Base-by-base conservation (phyloP, 2,888 invertebrate species). In the Bellardia pandia region DNA sequence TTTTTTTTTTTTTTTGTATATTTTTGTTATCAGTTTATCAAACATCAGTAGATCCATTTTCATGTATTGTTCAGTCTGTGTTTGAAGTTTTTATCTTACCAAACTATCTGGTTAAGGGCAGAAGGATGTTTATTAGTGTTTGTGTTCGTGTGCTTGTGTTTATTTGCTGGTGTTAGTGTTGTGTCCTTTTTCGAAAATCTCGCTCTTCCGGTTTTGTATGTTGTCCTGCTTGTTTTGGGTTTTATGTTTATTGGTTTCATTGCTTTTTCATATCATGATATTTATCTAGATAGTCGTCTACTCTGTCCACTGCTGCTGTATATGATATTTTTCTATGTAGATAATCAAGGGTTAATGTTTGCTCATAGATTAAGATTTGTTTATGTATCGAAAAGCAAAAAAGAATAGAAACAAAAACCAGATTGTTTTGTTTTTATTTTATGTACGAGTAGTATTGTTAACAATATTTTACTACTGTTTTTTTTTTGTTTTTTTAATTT, bases 291-390 rank as follows among this genome's bases (percentile, higher is more conserved):
- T 60, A 66, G 60, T 51, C 37, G 72, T 71, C 33, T 66, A 72
- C 53, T 75, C 76, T 48, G 53, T 75, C 75, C 82, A 82, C 60
- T 69, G 13, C 14, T 51, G 8, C 14, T 71, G 30, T 71, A 60
- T 40, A 23, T 60, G 60, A 69, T 74, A 45, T 23, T 48, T 45
- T 78, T 42, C 11, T n/a, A 5, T 40, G 8, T 5, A 66, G 78
- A 84, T 78, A 77, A 84, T 80, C 80, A 84, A 77, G 87, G 87
- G 87, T 84, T 85, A 87, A 78, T 85, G 81, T 84, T 62, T 79
- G 74, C 42, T 66, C 64, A 74, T 66, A 64, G 60, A 53, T 62
- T 72, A 69, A 30, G 58, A 66, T 82, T 74, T 66, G 37, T 30
- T 66, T 64, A 8, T 45, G 37, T 37, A 72, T 14, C 42, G 33